A percentile compares a stretch with the other conserved stretches of the same genome.
Conservation (phyloP, 2,797 vertebrate species). For the Catamblyrhynchus diadema region DNA sequence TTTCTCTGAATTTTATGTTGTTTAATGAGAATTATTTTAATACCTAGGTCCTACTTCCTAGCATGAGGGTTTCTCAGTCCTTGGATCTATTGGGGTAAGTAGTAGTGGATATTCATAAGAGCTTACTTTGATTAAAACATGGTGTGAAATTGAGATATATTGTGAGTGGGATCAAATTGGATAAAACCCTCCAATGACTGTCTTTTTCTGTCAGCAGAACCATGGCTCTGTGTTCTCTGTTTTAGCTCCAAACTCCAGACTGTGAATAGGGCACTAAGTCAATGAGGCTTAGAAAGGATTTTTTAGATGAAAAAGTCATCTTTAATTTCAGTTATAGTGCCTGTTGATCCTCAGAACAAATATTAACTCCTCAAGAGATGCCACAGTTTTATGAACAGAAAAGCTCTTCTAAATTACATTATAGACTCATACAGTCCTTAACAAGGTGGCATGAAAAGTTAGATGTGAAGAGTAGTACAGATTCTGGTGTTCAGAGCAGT, state of each 20-base stretch:
- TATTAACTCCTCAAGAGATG: slow-evolving; percentile 68
- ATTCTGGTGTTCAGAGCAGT: background rate
- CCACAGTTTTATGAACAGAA: slow-evolving; percentile 62
- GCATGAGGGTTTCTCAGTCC: background rate
- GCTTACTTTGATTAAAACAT: slow-evolving; percentile 39
- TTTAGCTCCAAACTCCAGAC: background rate
- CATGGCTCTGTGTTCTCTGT: background rate
- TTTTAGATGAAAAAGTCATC: slow-evolving; percentile 69
- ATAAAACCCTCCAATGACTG: background rate
- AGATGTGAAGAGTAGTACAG: background rate
- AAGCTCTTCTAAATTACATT: slow-evolving; percentile 74
- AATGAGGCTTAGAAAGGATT: slow-evolving; percentile 66
- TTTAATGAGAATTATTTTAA: background rate
- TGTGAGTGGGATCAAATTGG: background rate
- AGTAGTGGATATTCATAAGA: slow-evolving; percentile 2
- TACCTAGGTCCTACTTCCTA: background rate
- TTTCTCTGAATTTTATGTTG: background rate
- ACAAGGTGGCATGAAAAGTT: slow-evolving; percentile 62
- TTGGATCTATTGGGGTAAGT: background rate
- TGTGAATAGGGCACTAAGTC: slow-evolving; percentile 41
- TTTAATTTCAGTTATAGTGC: slow-evolving; percentile 73
- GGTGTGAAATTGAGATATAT: background rate
- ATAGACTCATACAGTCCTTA: slow-evolving; percentile 51
- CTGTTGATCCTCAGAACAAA: slow-evolving; percentile 72
- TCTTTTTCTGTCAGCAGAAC: background rate